Conservation (phyloP, 2,797 vertebrate species). For the Lindbergichthys nudifrons region DNA sequence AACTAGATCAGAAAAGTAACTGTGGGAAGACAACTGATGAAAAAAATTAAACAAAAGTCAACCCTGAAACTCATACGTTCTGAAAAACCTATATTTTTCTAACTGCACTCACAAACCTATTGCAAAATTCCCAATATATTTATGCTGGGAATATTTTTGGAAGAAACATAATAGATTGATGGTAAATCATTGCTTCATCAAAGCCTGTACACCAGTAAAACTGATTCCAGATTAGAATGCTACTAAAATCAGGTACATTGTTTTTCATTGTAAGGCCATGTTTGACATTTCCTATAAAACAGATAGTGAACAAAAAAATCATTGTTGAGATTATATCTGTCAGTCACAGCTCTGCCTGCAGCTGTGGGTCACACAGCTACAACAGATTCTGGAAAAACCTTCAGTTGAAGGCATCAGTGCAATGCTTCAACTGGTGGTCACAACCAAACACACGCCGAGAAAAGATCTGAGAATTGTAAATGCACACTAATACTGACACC, state of each 20-base stretch:
- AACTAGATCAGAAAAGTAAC: conserved; percentile 41
- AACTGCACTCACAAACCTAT: background rate
- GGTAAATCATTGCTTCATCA: conserved; percentile 11
- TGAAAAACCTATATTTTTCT: background rate
- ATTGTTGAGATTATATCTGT: conserved; percentile 17
- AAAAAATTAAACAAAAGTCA: conserved; percentile 3
- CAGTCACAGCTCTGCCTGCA: conserved; percentile 6
- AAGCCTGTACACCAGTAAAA: background rate
- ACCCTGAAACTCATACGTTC: background rate
- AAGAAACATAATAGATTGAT: background rate
- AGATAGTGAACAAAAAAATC: background rate
- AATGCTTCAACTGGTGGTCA: background rate
- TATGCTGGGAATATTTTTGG: background rate
- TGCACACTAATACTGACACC: conserved; percentile 29
- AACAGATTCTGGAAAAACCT: background rate
- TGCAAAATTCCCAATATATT: background rate
- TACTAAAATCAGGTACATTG: conserved; percentile 6
- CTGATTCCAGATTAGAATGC: conserved; percentile 10
- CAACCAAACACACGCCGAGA: background rate
- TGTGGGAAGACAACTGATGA: conserved; percentile 4
- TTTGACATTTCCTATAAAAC: conserved; percentile 30
- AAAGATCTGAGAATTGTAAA: conserved; percentile 3
- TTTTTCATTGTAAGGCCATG: conserved; percentile 3
- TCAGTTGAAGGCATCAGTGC: background rate
- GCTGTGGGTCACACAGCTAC: background rate